Evolutionary conservation across 2,797 vertebrate genomes (phyloP).

Genomic region (Numenius phaeopus): DNA sequence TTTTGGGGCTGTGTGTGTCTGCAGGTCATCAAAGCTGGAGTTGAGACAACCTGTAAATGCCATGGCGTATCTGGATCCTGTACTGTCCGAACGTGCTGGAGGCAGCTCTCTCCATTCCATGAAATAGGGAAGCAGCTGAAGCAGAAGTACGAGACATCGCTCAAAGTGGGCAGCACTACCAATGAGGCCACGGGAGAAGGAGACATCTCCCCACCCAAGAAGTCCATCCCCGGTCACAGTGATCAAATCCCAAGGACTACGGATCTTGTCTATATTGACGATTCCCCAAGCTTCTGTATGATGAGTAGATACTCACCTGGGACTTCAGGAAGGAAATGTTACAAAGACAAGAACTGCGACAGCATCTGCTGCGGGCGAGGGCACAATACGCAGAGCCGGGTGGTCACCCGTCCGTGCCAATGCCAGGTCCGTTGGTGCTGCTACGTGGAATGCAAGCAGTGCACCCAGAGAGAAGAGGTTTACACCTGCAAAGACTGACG

Average conservation of each 20-base stretch:
- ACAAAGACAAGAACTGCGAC: conserved; percentile 98
- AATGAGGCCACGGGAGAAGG: conserved; percentile 96
- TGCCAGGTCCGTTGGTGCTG: conserved; percentile 99
- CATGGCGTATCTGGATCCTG: conserved; percentile 97
- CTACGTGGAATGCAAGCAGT: conserved; percentile 98
- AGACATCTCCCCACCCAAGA: conserved; percentile 89
- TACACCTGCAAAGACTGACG: conserved; percentile 94
- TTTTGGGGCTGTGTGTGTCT: not conserved
- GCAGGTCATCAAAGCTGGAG: conserved; percentile 96
- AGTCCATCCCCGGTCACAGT: conserved; percentile 77
- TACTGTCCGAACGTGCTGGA: conserved; percentile 97
- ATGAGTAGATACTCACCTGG: conserved; percentile 93
- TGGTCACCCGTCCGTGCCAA: conserved; percentile 96
- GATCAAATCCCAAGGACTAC: conserved; percentile 95
- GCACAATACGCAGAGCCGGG: conserved; percentile 97
- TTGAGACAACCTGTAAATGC: conserved; percentile 98
- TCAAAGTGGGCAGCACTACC: conserved; percentile 95
- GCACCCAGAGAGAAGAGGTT: conserved; percentile 96
- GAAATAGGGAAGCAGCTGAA: conserved; percentile 97
- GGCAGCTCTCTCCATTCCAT: conserved; percentile 96
- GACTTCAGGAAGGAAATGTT: conserved; percentile 93
- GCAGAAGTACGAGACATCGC: conserved; percentile 93
- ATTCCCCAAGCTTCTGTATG: conserved; percentile 97
- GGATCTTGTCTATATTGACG: conserved; percentile 96
- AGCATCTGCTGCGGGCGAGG: conserved; percentile 98